Evolutionary conservation across 2,888 invertebrate genomes (phyloP), one percentile per base, ranked within the genome.

Genomic region (Pomacea canaliculata): DNA sequence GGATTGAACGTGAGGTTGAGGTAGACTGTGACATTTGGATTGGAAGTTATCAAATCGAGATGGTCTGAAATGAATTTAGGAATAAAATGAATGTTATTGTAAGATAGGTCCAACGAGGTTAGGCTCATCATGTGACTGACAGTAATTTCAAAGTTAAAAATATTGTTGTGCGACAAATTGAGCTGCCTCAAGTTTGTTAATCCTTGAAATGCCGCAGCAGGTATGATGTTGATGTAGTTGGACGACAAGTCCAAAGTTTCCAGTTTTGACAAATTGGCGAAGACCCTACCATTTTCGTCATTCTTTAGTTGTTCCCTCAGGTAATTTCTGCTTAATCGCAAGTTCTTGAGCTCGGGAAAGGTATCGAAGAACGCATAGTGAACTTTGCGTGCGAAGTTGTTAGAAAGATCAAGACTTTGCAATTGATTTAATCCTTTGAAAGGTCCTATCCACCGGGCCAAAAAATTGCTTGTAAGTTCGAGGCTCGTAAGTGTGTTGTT

Each of bases 381-480:
- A 0, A 76, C 70, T 5, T 59, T 12, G 12, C 56, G 16, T 10
- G 71, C 72, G 48, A 56, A 73, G 60, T 66, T 77, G 19, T 70
- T 72, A 1, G 70, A 65, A 10, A 79, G 18, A 27, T 77, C 67
- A 10, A 79, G 48, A 18, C 18, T 23, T 7, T 12, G 13, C 12
- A 79, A 70, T 5, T 51, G 68, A 23, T 72, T 48, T 7, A 79
- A 67, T 0, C 76, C 76, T 8, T 18, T n/a, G 66, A 79, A 19
- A 2, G 79, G 77, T 18, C 77, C 79, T 7, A 67, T 59, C 66
- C 71, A 69, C 9, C 23, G 5, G 12, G 72, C 70, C 19, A 79
- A 51, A 10, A 63, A 13, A 37, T 79, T 79, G 51, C 13, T 69
- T 19, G 27, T 23, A n/a, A 79, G 60, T 27, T 69, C 67, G 18